Base-by-base conservation (phyloP, 2,888 invertebrate species). In the Sicus ferrugineus region DNA sequence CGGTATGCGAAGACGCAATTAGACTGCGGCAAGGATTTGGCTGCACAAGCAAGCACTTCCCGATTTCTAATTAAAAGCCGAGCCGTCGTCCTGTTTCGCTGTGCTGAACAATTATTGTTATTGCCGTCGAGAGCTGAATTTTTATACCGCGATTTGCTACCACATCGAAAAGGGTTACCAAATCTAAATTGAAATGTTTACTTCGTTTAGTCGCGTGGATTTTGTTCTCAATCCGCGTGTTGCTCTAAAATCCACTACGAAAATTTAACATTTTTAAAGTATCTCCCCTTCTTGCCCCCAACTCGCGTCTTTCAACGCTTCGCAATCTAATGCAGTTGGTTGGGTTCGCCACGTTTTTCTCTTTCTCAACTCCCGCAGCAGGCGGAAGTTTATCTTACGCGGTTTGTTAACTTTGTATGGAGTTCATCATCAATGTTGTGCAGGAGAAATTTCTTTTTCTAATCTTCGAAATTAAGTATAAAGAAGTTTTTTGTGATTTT, bases 71-170 rank as follows among this genome's bases (percentile, higher is more conserved):
- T 65, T 65, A 66, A 65, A 66, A 56, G 54, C 56, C 16, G 23
- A 50, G 52, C 46, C 46, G 11, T 30, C 64, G 9, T 14, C 26
- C 19, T 46, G 26, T 26, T 31, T 26, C 54, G 38, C 54, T n/a
- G 16, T 56, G 23, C n/a, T 28, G 28, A 56, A n/a, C 65, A 66
- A 56, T 66, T 66, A 56, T 66, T 56, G 65, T 66, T 54, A 54
- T 28, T 19, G 7, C 30, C 48, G 48, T 48, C 19, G 61, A 61
- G 63, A 30, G 63, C 7, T 63, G 63, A 48, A 48, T 63, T 63
- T 28, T 46, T 30, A 30, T 63, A 5, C n/a, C n/a, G 26, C 48
- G 63, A 26, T 28, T 30, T 23, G 63, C 19, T 28, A n/a, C n/a
- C n/a, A n/a, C n/a, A n/a, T 14, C 19, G 46, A 19, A 30, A 62